These are phyloP conservation scores for Stenolophus ochropezus DNA, from an alignment of 2,888 invertebrate genomes.

Conservation along the genomic window DNA sequence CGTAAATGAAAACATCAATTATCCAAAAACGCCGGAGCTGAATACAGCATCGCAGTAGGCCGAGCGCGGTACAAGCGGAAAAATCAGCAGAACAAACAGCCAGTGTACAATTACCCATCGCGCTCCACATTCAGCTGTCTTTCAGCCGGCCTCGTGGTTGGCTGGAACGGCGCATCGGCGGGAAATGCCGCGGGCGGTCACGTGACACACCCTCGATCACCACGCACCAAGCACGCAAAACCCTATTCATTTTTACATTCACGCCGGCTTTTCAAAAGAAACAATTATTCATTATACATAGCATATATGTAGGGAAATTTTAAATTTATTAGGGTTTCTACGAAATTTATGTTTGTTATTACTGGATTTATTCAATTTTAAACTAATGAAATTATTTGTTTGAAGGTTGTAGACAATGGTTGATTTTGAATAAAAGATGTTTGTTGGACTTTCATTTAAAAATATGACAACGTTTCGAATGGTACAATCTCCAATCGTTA, in stretches of 20 bases:
- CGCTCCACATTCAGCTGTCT: conserved; percentile 22
- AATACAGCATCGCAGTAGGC: neutral
- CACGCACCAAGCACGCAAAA: neutral
- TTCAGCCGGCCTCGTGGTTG: neutral
- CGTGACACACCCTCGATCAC: neutral
- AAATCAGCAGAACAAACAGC: conserved; percentile 10
- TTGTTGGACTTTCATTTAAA: no score
- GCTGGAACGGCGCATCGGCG: neutral
- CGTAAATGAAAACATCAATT: conserved; percentile 13
- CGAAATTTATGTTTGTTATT: no score
- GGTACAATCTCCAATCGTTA: no score
- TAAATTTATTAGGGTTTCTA: no score
- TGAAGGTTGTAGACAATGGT: no score
- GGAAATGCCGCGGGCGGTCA: neutral
- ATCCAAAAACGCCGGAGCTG: neutral
- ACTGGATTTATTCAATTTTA: no score
- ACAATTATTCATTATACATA: neutral
- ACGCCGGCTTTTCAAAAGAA: neutral
- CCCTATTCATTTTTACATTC: neutral
- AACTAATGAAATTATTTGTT: no score
- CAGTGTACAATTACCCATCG: conserved; percentile 14
- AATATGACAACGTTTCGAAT: no score
- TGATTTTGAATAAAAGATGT: no score
- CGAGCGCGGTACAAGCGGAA: neutral
- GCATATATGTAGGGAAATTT: no score